Base-by-base conservation (phyloP, 2,113 vertebrate genomes). In the Canis aureus region DNA sequence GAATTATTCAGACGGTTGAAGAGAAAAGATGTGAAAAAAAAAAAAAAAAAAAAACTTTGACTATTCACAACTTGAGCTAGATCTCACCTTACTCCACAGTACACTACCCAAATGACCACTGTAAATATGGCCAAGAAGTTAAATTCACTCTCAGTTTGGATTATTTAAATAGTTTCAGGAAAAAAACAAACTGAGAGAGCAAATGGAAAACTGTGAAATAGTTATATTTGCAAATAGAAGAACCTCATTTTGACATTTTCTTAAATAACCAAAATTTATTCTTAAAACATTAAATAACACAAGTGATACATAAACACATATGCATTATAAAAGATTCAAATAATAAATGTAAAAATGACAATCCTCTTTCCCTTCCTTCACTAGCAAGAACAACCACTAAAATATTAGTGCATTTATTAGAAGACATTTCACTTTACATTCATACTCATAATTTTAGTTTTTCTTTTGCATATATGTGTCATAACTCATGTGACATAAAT, bases 211-310 rank as follows among this genome's bases (percentile, higher is more conserved):
- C 89, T 96, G 92, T 95, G 51, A 93, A 94, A 91, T 79, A 87
- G 19, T 86, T 97, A 80, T 86, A 81, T 95, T 90, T 96, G 76
- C 49, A 97, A 96, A 91, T 82, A 94, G 60, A 25, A 95, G 71
- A 96, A 96, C 49, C 55, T 93, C 25, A 8, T 96, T 95, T 97
- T 90, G 78, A 90, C 78, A 95, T 94, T 90, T 97, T 96, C 89
- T 94, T 80, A 93, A 95, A 96, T 78, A 97, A 91, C 19, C 74
- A 74, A 86, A 53, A 94, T 90, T 94, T 95, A 71, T 82, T 94
- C 85, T 92, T 78, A 94, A 97, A 84, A 96, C 84, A 79, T 87
- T 73, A 96, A 93, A 80, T 94, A 97, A 96, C 55, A 84, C 11
- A 95, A 84, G 85, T 92, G 91, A 94, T 80, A 86, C 43, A 87